phyloP scores from a whole-genome alignment of 2,888 invertebrate species.

The Morpho helenor region DNA sequence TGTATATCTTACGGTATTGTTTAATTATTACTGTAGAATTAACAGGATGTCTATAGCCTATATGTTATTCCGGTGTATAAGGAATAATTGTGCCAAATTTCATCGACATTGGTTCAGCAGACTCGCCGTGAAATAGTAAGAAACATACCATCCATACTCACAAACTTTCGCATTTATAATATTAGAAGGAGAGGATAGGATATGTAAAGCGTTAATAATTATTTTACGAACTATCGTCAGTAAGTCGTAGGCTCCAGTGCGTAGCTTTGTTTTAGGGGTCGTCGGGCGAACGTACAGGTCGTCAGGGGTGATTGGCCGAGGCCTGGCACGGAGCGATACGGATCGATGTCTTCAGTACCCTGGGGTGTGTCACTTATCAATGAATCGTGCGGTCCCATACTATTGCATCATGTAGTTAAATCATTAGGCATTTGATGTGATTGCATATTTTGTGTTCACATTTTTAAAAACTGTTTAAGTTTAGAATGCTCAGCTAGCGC shows the following conservation, averaged over 20 bases:
- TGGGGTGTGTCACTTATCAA: constrained; percentile 53
- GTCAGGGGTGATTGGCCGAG: constrained; percentile 63
- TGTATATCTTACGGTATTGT: no score
- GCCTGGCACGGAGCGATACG: constrained; percentile 55
- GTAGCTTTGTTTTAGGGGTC: constrained; percentile 36
- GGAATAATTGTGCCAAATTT: no score
- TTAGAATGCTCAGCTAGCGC: background rate
- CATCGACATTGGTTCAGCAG: no score
- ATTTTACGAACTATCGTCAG: no score
- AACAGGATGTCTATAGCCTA: no score
- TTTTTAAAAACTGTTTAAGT: constrained; percentile 12
- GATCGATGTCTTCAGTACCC: constrained; percentile 59
- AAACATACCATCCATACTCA: no score
- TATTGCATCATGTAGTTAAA: constrained; percentile 8
- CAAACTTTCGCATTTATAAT: no score
- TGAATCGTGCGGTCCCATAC: constrained; percentile 28
- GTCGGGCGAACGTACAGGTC: constrained; percentile 12
- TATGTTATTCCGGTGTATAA: no score
- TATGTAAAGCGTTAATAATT: no score
- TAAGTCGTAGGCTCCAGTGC: constrained; percentile 21
- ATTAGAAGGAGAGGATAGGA: no score
- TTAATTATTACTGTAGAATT: no score
- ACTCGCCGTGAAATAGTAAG: no score
- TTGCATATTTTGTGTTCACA: background rate
- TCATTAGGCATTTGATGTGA: background rate